Evolutionary conservation across 2,888 invertebrate genomes (phyloP).

Genomic region (Caprella mutica): DNA sequence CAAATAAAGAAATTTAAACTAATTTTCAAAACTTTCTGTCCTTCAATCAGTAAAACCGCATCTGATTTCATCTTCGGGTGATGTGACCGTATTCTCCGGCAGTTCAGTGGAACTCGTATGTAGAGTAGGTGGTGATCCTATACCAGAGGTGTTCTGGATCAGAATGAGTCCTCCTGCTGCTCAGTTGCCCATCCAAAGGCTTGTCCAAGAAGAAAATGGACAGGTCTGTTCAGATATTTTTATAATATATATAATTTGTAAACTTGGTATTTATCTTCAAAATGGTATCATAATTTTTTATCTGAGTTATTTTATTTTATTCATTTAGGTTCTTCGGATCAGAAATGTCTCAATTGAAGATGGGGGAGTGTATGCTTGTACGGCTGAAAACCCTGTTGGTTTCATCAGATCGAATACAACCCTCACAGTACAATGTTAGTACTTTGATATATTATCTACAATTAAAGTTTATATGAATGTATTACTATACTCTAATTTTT

Average conservation of each 20-base stretch:
- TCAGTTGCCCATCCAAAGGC: conserved; percentile 27
- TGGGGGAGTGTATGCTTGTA: conserved; percentile 78
- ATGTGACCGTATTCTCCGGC: conserved; percentile 69
- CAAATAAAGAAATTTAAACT: no score
- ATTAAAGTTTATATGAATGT: not conserved
- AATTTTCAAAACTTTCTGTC: not conserved
- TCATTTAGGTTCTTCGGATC: conserved; percentile 55
- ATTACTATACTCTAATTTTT: not conserved
- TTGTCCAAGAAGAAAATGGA: conserved; percentile 52
- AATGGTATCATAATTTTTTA: no score
- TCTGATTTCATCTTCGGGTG: conserved; percentile 76
- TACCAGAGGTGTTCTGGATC: conserved; percentile 77
- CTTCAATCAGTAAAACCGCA: conserved; percentile 63
- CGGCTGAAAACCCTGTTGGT: conserved; percentile 81
- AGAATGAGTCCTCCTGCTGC: conserved; percentile 41
- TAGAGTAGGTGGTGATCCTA: conserved; percentile 78
- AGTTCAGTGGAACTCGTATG: conserved; percentile 79
- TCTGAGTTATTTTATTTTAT: no score
- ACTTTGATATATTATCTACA: conserved; percentile 26
- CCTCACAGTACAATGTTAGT: conserved; percentile 80
- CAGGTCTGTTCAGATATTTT: no score
- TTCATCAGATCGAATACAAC: conserved; percentile 70
- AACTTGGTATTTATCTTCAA: no score
- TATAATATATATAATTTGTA: no score
- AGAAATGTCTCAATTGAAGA: conserved; percentile 70